phyloP scores from a whole-genome alignment of 2,888 invertebrate species.

The Lapara coniferarum region DNA sequence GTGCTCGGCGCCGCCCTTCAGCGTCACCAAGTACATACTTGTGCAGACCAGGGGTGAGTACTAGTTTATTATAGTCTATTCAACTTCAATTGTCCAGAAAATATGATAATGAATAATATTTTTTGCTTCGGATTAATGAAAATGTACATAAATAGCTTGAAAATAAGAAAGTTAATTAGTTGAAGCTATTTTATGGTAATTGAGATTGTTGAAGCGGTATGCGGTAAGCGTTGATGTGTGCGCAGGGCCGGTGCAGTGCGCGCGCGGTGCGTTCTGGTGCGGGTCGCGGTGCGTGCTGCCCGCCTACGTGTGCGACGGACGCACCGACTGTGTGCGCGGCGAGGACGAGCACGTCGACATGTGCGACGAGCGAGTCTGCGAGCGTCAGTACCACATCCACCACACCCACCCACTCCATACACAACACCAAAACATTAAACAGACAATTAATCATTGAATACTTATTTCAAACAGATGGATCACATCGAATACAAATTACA shows the following conservation, averaged over 20 bases:
- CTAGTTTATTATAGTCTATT: not conserved
- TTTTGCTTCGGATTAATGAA: no score
- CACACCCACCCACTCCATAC: no score
- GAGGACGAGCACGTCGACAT: constrained; percentile 66
- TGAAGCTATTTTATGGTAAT: no score
- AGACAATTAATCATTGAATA: no score
- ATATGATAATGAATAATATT: not conserved
- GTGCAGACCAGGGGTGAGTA: constrained; percentile 63
- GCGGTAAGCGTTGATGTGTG: no score
- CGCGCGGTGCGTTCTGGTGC: constrained; percentile 70
- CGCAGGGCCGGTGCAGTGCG: constrained; percentile 57
- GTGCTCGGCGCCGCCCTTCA: constrained; percentile 73
- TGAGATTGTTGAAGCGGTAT: no score
- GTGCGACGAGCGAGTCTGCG: constrained; percentile 58
- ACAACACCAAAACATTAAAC: no score
- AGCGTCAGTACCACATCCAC: constrained; percentile 50
- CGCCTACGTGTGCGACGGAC: constrained; percentile 74
- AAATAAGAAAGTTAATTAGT: no score
- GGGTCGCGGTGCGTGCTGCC: constrained; percentile 69
- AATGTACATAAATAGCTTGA: no score
- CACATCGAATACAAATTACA: no score
- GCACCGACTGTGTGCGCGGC: constrained; percentile 59
- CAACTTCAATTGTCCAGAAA: not conserved
- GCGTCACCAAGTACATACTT: constrained; percentile 68
- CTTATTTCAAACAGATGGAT: no score